Conservation (phyloP, 2,888 invertebrate species). For the Junonia oenone region DNA sequence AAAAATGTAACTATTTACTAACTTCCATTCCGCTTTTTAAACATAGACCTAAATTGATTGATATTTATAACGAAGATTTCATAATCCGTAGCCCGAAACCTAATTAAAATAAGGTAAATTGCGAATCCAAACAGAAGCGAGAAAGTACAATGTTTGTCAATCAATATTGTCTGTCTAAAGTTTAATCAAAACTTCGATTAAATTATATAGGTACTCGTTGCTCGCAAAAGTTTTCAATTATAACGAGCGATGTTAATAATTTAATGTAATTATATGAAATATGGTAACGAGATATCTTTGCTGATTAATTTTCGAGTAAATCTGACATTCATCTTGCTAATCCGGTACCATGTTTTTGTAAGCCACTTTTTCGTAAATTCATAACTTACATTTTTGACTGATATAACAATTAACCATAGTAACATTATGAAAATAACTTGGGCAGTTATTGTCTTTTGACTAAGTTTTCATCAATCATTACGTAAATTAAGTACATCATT, state of each 20-base stretch:
- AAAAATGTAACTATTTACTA: no score
- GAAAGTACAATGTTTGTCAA: background rate
- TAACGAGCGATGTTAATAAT: background rate
- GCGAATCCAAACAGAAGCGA: background rate
- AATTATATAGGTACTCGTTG: background rate
- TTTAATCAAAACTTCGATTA: background rate
- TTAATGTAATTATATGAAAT: background rate
- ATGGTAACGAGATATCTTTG: background rate
- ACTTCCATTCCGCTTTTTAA: no score
- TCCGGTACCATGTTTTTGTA: background rate
- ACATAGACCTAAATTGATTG: no score
- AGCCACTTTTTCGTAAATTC: background rate
- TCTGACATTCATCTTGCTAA: slow-evolving; percentile 7
- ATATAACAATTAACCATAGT: no score
- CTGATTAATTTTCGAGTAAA: slow-evolving; percentile 6
- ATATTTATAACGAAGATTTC: no score
- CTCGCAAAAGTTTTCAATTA: background rate
- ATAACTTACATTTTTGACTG: background rate
- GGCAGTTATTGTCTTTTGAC: no score
- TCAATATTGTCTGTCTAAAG: background rate
- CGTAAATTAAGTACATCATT: no score
- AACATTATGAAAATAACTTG: no score
- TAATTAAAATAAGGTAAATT: background rate
- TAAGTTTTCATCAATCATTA: no score
- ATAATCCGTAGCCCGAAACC: no score